Percentiles rank a stretch among this genome's conserved stretches.
Evolutionary conservation across 2,113 vertebrate species (phyloP).

Genomic region (Leptodactylus fuscus): DNA sequence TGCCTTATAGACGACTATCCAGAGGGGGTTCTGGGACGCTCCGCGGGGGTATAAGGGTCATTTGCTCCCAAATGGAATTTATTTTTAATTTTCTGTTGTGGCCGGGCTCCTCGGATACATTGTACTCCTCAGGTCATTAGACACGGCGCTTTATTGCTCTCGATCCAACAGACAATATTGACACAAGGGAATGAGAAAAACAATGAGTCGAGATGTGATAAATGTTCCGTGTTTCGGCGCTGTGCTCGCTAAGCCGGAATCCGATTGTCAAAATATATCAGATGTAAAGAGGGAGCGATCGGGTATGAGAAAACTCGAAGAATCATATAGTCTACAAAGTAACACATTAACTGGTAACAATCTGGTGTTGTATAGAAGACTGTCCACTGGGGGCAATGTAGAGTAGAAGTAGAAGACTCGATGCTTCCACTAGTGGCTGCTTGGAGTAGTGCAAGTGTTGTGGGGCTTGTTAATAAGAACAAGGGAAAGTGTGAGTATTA

Average conservation of each 20-base stretch:
- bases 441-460: slow-evolving; percentile 7
- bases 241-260: not conserved
- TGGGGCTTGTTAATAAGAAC: not conserved
- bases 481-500: not conserved
- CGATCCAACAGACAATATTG: slow-evolving; percentile 30
- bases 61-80: not conserved
- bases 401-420: not conserved
- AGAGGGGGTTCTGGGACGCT: not conserved
- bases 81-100: not conserved
- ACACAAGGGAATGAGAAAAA: slow-evolving; percentile 47
- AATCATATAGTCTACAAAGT: not conserved
- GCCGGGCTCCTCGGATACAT: not conserved
- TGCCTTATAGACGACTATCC: not conserved
- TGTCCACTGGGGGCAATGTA: slow-evolving; percentile 11
- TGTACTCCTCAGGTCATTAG: slow-evolving; percentile 35
- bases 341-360: not conserved
- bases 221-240: not conserved
- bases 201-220: slow-evolving; percentile 24
- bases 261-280: not conserved
- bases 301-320: no score
- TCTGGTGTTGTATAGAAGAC: not conserved
- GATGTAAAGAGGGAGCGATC: not conserved
- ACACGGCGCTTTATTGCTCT: slow-evolving; percentile 15
- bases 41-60: not conserved
- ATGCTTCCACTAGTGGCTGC: slow-evolving; percentile 9